Percentiles rank a stretch among this genome's conserved stretches.
Evolutionary conservation across 2,888 invertebrate species (phyloP).

Genomic region (Caenorhabditis sp.): DNA sequence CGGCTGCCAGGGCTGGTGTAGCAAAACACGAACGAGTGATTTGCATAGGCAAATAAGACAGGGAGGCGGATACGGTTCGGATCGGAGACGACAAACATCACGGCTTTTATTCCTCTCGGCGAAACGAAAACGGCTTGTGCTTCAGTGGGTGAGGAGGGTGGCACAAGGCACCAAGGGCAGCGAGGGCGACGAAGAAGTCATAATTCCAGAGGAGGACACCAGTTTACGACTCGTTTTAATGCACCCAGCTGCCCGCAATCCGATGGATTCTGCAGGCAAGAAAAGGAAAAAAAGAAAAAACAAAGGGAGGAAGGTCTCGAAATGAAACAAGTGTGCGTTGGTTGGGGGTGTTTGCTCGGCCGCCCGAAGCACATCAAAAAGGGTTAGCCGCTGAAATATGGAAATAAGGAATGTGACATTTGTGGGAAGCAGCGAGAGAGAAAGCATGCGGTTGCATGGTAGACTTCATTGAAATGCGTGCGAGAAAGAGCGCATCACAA

Average conservation of each 20-base stretch:
- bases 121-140: conserved; percentile 12
- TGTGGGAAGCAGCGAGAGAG: conserved; percentile 43
- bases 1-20: conserved; percentile 25
- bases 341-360: conserved; percentile 9
- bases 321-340: conserved; percentile 23
- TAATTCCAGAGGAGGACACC: conserved; percentile 35
- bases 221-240: conserved; percentile 41
- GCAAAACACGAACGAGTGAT: conserved; percentile 41
- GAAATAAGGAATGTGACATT: conserved; percentile 58
- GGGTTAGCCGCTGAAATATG: conserved; percentile 57
- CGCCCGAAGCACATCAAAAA: conserved; percentile 46
- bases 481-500: conserved; percentile 56
- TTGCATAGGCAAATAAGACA: conserved; percentile 46
- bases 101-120: conserved; percentile 8
- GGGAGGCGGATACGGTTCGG: conserved; percentile 42
- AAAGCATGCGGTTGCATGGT: conserved; percentile 34
- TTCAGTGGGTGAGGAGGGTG: not conserved
- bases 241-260: conserved; percentile 30
- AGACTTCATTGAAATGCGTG: conserved; percentile 56
- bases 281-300: conserved; percentile 5
- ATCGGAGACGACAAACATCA: conserved; percentile 19
- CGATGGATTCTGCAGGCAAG: not conserved
- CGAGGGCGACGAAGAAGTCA: conserved; percentile 1
- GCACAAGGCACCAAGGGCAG: no score
- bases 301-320: conserved; percentile 5